Conservation (phyloP, 2,888 invertebrate genomes). For the Aphrophora alni region DNA sequence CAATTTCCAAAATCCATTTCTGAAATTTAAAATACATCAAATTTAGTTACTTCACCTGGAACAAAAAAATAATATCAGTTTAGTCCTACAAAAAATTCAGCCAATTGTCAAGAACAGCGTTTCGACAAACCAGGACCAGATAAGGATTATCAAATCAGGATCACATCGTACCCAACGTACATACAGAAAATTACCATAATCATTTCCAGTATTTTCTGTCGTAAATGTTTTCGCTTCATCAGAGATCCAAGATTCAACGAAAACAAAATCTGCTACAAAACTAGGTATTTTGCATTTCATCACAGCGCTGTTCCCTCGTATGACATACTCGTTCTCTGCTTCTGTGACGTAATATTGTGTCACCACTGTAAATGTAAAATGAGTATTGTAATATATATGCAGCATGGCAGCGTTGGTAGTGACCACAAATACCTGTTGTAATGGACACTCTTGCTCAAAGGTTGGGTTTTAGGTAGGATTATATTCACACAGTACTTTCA, state of each 20-base stretch:
- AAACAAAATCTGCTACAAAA: constrained; percentile 92
- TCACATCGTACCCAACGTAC: background rate
- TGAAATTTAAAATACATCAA: no score
- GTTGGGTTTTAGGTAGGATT: background rate
- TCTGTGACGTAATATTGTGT: constrained; percentile 83
- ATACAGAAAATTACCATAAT: constrained; percentile 24
- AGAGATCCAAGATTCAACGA: constrained; percentile 85
- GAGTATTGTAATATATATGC: background rate
- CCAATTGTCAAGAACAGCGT: background rate
- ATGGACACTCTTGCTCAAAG: background rate
- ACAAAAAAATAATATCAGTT: background rate
- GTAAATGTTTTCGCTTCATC: constrained; percentile 75
- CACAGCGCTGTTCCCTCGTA: constrained; percentile 87
- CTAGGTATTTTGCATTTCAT: constrained; percentile 91
- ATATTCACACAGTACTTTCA: background rate
- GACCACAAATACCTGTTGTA: background rate
- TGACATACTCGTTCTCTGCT: constrained; percentile 89
- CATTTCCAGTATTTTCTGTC: constrained; percentile 55
- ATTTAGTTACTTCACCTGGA: no score
- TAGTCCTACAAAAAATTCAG: background rate
- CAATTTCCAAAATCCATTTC: no score
- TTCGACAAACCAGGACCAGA: background rate
- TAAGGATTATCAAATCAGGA: background rate
- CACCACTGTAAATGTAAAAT: constrained; percentile 65
- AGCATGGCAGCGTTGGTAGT: background rate